A percentile compares a stretch with the other conserved stretches of the same genome.
phyloP scores from a whole-genome alignment of 2,888 invertebrate species.

The Drosophila nr. fundita region DNA sequence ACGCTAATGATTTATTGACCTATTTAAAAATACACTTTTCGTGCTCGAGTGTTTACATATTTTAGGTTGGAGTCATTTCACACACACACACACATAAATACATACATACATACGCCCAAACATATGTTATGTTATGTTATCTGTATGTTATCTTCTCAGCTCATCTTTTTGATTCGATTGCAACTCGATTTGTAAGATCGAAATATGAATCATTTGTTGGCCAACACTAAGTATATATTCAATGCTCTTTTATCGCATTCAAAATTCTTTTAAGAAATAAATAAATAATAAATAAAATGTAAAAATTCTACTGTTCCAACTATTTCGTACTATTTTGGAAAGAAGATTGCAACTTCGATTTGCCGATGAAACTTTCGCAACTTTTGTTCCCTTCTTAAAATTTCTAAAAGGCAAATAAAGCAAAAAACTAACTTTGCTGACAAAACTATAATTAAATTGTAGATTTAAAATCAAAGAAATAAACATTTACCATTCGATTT shows the following conservation, averaged over 20 bases:
- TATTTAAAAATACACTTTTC: slow-evolving; percentile 22
- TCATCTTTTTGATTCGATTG: background rate
- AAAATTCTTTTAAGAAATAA: background rate
- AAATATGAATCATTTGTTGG: background rate
- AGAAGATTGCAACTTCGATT: background rate
- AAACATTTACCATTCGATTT: background rate
- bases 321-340: background rate
- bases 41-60: slow-evolving; percentile 13
- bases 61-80: background rate
- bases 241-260: background rate
- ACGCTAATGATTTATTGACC: slow-evolving; percentile 38
- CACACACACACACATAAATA: no score
- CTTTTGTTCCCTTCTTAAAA: background rate
- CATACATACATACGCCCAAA: background rate
- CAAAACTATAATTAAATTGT: background rate
- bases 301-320: background rate
- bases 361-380: background rate
- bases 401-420: background rate
- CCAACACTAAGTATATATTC: background rate
- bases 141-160: background rate
- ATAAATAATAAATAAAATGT: background rate
- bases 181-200: background rate
- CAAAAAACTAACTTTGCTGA: background rate
- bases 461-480: background rate
- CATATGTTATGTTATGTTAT: background rate